Evolutionary conservation across 2,797 vertebrate genomes (phyloP).

Genomic region (Helostoma temminkii): DNA sequence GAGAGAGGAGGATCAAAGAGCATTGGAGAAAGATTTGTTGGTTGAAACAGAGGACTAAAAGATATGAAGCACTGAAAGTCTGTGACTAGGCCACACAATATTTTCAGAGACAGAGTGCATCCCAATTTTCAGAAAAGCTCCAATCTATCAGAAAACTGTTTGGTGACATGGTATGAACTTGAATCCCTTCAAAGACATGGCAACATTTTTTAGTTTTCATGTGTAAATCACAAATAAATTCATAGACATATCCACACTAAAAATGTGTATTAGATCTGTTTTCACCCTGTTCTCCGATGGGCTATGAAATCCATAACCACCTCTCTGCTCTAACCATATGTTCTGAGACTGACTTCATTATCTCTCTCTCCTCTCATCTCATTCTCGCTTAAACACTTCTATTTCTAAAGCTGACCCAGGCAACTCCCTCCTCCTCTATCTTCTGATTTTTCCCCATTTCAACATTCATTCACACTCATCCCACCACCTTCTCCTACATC

Average conservation of each 20-base stretch:
- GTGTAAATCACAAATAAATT: neutral
- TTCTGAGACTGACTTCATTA: neutral
- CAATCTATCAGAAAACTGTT: slow-evolving; percentile 14
- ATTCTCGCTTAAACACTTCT: slow-evolving; percentile 6
- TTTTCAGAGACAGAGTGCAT: slow-evolving; percentile 13
- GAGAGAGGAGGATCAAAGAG: slow-evolving; percentile 4
- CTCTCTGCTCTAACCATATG: neutral
- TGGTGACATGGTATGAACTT: neutral
- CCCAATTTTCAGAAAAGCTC: slow-evolving; percentile 24
- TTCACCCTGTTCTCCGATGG: neutral
- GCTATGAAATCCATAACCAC: slow-evolving; percentile 6
- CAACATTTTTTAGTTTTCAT: neutral
- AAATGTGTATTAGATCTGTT: neutral
- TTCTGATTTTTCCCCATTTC: slow-evolving; percentile 7
- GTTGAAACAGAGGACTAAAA: slow-evolving; percentile 8
- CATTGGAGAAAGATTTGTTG: slow-evolving; percentile 3
- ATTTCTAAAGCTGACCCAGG: slow-evolving; percentile 20
- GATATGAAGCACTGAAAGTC: slow-evolving; percentile 29
- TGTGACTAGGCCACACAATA: slow-evolving; percentile 22
- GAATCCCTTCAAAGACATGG: slow-evolving; percentile 13
- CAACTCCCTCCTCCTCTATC: slow-evolving; percentile 1
- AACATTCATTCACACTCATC: slow-evolving; percentile 22
- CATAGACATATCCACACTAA: neutral
- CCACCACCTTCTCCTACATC: slow-evolving; percentile 8
- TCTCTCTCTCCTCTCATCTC: slow-evolving; percentile 20